Conservation (phyloP, 1,140 invertebrate genomes). For the Drosophila kepulauana region DNA sequence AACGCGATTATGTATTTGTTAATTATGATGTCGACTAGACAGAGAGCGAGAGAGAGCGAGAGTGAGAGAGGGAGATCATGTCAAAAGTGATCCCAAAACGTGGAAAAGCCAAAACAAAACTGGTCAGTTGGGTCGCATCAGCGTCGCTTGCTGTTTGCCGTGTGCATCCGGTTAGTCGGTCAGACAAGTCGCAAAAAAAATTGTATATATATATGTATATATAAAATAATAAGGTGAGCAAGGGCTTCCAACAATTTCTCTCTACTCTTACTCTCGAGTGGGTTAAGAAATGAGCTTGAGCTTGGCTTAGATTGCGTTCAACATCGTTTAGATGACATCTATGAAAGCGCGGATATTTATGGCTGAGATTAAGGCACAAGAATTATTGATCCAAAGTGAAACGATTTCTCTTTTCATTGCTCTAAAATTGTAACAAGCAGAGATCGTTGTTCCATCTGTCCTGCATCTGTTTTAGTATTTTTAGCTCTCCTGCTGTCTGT, state of each 20-base stretch:
- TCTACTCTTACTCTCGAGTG: constrained; percentile 2
- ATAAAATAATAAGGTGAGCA: background rate
- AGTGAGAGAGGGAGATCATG: background rate
- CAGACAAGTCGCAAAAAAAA: background rate
- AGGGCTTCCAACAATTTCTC: constrained; percentile 3
- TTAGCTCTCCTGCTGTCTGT: background rate
- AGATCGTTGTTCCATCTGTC: too few species aligned
- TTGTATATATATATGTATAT: background rate
- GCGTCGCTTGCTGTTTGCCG: background rate
- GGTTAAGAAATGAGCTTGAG: background rate
- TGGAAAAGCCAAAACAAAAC: background rate
- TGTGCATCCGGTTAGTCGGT: constrained; percentile 30
- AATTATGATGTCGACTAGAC: constrained; percentile 21
- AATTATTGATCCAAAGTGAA: background rate
- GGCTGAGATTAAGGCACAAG: background rate
- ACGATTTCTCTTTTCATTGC: background rate
- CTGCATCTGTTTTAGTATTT: background rate
- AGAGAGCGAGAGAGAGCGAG: too few species aligned
- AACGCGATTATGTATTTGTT: constrained; percentile 28
- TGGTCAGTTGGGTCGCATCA: constrained; percentile 21
- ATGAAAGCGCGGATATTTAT: background rate
- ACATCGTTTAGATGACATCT: too few species aligned
- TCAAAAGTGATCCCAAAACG: constrained; percentile 2
- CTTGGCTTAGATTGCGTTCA: background rate
- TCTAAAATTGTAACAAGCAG: background rate